phyloP scores from a whole-genome alignment of 2,797 vertebrate species.

The Remorina albescens region DNA sequence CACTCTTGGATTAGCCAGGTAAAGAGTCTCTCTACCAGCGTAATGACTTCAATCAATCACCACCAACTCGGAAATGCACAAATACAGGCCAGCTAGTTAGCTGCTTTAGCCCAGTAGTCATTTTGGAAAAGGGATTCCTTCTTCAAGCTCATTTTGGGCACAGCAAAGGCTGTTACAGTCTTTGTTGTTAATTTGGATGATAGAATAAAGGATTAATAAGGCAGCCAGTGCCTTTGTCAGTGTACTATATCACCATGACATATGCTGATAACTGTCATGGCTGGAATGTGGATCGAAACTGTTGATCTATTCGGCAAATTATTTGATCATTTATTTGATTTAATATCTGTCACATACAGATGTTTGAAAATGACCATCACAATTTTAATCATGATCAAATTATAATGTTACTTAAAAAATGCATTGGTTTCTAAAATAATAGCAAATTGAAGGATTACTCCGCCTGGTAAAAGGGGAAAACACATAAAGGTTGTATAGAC shows the following conservation, averaged over 20 bases:
- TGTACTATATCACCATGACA: neutral
- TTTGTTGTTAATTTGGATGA: constrained; percentile 32
- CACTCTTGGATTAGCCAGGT: constrained; percentile 83
- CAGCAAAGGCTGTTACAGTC: constrained; percentile 12
- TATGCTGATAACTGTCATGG: neutral
- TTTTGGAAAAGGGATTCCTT: constrained; percentile 60
- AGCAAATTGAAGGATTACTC: neutral
- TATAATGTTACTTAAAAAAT: neutral
- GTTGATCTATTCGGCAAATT: neutral
- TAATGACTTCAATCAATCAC: constrained; percentile 87
- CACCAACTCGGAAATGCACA: constrained; percentile 43
- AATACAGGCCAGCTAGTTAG: constrained; percentile 57
- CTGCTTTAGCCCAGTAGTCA: constrained; percentile 59
- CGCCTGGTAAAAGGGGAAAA: too few species aligned
- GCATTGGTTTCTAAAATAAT: neutral
- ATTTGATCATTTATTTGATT: neutral
- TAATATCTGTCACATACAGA: neutral
- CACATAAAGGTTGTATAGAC: too few species aligned
- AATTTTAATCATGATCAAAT: neutral
- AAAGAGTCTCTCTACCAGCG: constrained; percentile 77
- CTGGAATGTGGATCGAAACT: neutral
- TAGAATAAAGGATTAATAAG: constrained; percentile 2
- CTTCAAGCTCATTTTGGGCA: constrained; percentile 31
- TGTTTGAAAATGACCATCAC: neutral
- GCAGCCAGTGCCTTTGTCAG: neutral